phyloP scores from a whole-genome alignment of 1,140 invertebrate species.

The Drosophila ananassae region DNA sequence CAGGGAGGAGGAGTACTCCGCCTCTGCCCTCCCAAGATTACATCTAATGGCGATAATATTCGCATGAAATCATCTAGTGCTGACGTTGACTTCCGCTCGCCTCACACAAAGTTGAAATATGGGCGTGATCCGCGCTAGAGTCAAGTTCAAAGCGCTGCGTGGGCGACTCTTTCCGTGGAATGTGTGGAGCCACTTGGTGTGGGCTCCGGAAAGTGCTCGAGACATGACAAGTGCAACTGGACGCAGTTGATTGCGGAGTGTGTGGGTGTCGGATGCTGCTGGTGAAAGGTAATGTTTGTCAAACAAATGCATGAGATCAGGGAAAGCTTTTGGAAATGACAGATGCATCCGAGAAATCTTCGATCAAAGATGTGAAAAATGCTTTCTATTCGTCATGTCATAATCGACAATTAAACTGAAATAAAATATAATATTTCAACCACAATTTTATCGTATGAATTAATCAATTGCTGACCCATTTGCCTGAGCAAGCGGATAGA shows the following conservation, averaged over 20 bases:
- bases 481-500: constrained; percentile 23
- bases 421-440: background rate
- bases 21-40: constrained; percentile 5
- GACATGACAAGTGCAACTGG: constrained; percentile 66
- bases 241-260: constrained; percentile 55
- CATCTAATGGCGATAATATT: constrained; percentile 39
- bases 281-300: constrained; percentile 51
- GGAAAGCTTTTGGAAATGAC: constrained; percentile 16
- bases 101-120: constrained; percentile 7
- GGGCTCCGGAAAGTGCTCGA: constrained; percentile 51
- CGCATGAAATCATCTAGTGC: constrained; percentile 59
- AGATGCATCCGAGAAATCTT: background rate
- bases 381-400: too few species aligned
- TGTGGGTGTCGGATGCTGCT: constrained; percentile 39
- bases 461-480: constrained; percentile 55
- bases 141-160: constrained; percentile 68
- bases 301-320: constrained; percentile 20
- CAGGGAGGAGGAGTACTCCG: background rate
- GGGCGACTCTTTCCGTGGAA: constrained; percentile 60
- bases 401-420: constrained; percentile 7
- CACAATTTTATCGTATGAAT: constrained; percentile 24
- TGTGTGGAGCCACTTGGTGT: constrained; percentile 32
- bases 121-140: constrained; percentile 25
- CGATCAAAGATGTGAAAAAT: background rate
- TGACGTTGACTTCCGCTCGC: constrained; percentile 69